These are phyloP conservation scores for Scolopax mira DNA, from an alignment of 2,113 vertebrate genomes.

Conservation along the genomic window DNA sequence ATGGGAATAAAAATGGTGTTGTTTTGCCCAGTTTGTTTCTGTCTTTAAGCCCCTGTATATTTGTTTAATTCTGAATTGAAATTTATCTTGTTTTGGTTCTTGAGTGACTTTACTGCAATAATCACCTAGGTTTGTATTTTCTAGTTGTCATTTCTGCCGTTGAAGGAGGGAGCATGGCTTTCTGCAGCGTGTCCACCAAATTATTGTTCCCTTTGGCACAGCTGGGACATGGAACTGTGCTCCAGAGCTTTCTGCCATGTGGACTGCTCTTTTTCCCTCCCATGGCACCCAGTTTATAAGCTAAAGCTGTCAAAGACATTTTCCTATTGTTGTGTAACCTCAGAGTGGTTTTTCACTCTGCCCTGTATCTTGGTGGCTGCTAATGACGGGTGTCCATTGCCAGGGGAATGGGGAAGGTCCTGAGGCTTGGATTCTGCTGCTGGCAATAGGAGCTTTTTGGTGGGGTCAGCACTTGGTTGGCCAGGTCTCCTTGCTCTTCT, in stretches of 20 bases:
- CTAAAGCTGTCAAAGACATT: not conserved
- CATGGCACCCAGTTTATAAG: not conserved
- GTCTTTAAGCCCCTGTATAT: not conserved
- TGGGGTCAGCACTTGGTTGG: not conserved
- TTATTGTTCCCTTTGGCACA: not conserved
- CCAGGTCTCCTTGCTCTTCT: not conserved
- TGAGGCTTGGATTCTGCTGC: not conserved
- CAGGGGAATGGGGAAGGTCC: not conserved
- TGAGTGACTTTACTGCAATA: not conserved
- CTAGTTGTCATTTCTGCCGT: not conserved
- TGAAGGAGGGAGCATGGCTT: not conserved
- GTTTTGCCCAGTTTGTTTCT: not conserved
- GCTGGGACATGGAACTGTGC: not conserved
- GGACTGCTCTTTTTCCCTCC: not conserved
- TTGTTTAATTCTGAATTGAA: not conserved
- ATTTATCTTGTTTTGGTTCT: not conserved
- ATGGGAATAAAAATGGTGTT: not conserved
- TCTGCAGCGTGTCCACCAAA: not conserved
- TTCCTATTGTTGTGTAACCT: not conserved
- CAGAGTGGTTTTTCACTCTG: not conserved
- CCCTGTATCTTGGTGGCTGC: too few relatives aligned
- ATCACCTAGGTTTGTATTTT: not conserved
- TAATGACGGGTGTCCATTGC: not conserved
- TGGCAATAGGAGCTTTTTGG: not conserved
- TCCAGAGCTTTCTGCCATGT: not conserved